Conservation (phyloP, 92 coral and sea anemone species). For the Isaurus tuberculatus region DNA sequence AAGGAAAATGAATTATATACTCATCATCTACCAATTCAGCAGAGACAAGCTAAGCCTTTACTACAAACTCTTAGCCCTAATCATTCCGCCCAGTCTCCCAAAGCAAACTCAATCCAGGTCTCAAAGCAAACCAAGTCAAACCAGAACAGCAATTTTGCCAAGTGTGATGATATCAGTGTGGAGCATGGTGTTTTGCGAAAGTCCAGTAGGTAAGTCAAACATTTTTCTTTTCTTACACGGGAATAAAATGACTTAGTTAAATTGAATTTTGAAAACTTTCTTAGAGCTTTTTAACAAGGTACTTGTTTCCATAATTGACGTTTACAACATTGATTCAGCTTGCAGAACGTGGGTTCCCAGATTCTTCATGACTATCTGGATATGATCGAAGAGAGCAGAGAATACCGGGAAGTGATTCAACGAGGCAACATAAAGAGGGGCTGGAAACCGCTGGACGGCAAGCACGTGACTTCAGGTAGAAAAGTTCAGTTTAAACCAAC, state of each 20-base stretch:
- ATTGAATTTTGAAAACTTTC: too few species aligned
- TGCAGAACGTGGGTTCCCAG: constrained; percentile 75
- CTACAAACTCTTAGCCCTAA: background rate
- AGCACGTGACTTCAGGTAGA: constrained; percentile 82
- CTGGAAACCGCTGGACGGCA: constrained; percentile 91
- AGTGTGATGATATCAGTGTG: constrained; percentile 77
- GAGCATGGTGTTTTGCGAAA: constrained; percentile 68
- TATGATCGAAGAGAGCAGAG: constrained; percentile 80
- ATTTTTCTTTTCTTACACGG: too few species aligned
- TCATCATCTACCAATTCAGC: background rate
- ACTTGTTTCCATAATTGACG: background rate
- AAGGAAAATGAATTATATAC: constrained; percentile 61
- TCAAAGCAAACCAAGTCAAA: constrained; percentile 39
- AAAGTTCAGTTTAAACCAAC: constrained; percentile 89
- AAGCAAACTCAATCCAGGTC: constrained; percentile 31
- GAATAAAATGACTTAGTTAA: too few species aligned
- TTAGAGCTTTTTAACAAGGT: background rate
- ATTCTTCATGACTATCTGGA: constrained; percentile 79
- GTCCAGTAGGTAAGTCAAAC: constrained; percentile 10
- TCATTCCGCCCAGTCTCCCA: background rate
- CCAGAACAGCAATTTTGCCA: constrained; percentile 63
- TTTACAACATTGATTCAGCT: constrained; percentile 21
- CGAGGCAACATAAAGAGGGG: constrained; percentile 74
- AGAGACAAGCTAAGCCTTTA: background rate
- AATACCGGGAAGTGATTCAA: constrained; percentile 83